These are phyloP conservation scores for Drosophila mercatorum DNA, from an alignment of 2,888 invertebrate species.

Conservation along the genomic window DNA sequence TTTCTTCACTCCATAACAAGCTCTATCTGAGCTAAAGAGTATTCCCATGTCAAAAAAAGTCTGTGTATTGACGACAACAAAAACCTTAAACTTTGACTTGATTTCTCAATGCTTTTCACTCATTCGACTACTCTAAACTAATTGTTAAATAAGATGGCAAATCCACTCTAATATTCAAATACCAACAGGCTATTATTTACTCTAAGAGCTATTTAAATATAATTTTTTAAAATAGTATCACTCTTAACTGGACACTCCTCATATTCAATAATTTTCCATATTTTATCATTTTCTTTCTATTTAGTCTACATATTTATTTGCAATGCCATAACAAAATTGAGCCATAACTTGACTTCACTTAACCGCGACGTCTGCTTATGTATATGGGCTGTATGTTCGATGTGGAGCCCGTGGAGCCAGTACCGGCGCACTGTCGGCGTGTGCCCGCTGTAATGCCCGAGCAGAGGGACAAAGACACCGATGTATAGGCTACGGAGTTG, in stretches of 20 bases:
- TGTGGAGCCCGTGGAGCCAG: not conserved
- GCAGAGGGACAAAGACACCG: constrained; percentile 37
- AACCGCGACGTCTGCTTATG: constrained; percentile 49
- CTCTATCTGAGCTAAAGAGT: no score
- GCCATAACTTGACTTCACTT: not conserved
- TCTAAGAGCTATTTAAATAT: not conserved
- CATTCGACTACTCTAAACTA: no score
- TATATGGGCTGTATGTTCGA: constrained; percentile 43
- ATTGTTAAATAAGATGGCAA: not conserved
- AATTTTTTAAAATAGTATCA: not conserved
- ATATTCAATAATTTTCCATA: not conserved
- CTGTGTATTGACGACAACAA: no score
- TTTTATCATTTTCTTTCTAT: no score
- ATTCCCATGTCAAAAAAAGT: no score
- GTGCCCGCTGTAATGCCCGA: constrained; percentile 34
- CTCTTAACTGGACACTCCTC: not conserved
- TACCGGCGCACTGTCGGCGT: constrained; percentile 45
- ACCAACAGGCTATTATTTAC: no score
- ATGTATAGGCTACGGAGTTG: constrained; percentile 26
- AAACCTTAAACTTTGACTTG: no score
- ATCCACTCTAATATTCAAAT: not conserved
- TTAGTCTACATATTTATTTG: not conserved
- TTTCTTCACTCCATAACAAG: not conserved
- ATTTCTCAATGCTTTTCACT: no score
- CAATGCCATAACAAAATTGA: not conserved